Conservation (phyloP, 2,888 invertebrate species). For the Anthoptus insignis region DNA sequence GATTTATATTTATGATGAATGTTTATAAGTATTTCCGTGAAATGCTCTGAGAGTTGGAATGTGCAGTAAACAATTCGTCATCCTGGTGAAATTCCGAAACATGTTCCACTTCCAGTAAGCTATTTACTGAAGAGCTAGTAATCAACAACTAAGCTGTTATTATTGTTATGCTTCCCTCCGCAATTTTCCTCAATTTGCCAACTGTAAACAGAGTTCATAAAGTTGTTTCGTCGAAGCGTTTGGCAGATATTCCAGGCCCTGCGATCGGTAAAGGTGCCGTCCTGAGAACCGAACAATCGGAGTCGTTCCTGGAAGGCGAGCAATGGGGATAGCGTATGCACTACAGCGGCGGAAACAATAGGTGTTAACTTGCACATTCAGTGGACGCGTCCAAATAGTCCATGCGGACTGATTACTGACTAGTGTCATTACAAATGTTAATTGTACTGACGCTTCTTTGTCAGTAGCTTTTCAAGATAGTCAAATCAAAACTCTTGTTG, state of each 20-base stretch:
- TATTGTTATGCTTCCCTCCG: conserved; percentile 49
- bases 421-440: conserved; percentile 18
- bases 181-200: conserved; percentile 61
- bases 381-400: conserved; percentile 55
- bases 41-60: not conserved
- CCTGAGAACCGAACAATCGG: conserved; percentile 67
- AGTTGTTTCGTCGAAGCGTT: conserved; percentile 54
- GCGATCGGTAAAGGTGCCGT: conserved; percentile 61
- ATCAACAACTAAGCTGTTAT: conserved; percentile 27
- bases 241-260: conserved; percentile 54
- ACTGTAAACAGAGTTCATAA: conserved; percentile 52
- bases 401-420: conserved; percentile 66
- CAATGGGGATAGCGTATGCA: conserved; percentile 17
- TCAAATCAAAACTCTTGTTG: no score
- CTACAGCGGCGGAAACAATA: conserved; percentile 63
- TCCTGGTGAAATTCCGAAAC: conserved; percentile 9
- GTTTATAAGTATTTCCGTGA: no score
- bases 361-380: conserved; percentile 69
- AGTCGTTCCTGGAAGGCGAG: conserved; percentile 64
- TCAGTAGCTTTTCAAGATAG: no score
- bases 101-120: conserved; percentile 16
- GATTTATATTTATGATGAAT: no score
- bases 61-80: conserved; percentile 6
- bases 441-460: no score
- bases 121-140: conserved; percentile 23